Evolutionary conservation across 2,888 invertebrate genomes (phyloP), one percentile per base, ranked within the genome.

Genomic region (Dorcus hopei): DNA sequence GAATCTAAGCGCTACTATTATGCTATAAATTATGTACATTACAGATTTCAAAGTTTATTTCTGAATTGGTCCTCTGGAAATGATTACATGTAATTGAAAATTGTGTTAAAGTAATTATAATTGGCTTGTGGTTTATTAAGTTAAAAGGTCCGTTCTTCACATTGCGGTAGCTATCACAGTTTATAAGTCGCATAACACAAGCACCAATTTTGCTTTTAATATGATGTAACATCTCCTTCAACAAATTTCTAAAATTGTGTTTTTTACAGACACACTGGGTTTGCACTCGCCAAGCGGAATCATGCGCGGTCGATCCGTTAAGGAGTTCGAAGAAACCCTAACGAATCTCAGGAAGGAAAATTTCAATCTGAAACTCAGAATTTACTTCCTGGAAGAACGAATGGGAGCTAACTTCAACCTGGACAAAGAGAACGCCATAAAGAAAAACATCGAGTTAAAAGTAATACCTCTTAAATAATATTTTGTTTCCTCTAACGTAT

Each of bases 351-450:
- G 89, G 66, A 95, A 94, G 76, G 96, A 96, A 77, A 97, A 96
- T 77, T 97, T 96, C 74, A 90, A 93, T 78, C 81, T 97, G 16
- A 96, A 95, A 79, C 80, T 96, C 68, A 83, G 95, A 54, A 90
- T 97, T 70, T 96, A 93, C 79, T 93, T 95, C 75, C 82, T 95
- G 62, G 95, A 96, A 77, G 94, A 95, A 77, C 87, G 86, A 72
- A 85, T 88, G 79, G 87, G 88, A 11, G 83, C 81, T 65, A 86
- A 87, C 65, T 85, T 85, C 57, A 83, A 76, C 45, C 72, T 82
- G 49, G 87, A 87, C 49, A 87, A 87, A 70, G 89, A 89, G 69
- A 85, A 87, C 76, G 77, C 83, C 9, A 79, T 87, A 61, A 87
- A 87, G 74, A 86, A 86, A 65, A 84, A 87, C 68, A 84, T 88